Evolutionary conservation across 2,888 invertebrate species (phyloP).

Genomic region (Apodemia zela): DNA sequence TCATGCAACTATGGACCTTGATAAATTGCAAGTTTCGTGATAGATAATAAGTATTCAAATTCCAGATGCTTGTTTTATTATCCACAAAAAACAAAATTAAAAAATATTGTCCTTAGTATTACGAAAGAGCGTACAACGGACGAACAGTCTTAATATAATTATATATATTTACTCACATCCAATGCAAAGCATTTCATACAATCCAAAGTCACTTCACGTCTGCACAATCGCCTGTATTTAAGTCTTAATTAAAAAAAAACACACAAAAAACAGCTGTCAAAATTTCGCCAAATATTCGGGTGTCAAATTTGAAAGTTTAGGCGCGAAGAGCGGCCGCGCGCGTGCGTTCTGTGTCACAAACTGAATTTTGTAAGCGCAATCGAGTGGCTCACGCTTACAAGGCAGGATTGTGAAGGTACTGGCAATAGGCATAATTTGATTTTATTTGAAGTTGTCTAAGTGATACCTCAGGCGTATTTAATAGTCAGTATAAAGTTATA

Average conservation of each 20-base stretch:
- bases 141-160: slow-evolving; percentile 62
- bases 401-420: slow-evolving; percentile 67
- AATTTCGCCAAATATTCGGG: slow-evolving; percentile 39
- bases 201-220: slow-evolving; percentile 59
- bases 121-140: slow-evolving; percentile 42
- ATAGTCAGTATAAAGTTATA: not conserved
- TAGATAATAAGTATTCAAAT: slow-evolving; percentile 77
- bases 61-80: slow-evolving; percentile 47
- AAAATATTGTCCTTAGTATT: slow-evolving; percentile 23
- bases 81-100: slow-evolving; percentile 36
- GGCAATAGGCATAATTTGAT: slow-evolving; percentile 47
- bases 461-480: not conserved
- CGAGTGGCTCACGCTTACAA: slow-evolving; percentile 50
- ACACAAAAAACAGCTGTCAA: slow-evolving; percentile 33
- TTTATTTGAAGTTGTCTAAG: slow-evolving; percentile 28
- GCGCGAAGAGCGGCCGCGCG: slow-evolving; percentile 70
- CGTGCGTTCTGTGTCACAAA: slow-evolving; percentile 68
- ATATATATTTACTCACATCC: slow-evolving; percentile 63
- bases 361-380: slow-evolving; percentile 74
- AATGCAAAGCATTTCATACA: slow-evolving; percentile 66
- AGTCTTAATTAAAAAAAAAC: slow-evolving; percentile 37
- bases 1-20: slow-evolving; percentile 77
- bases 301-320: slow-evolving; percentile 65
- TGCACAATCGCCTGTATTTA: slow-evolving; percentile 42
- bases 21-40: slow-evolving; percentile 78